Percentiles rank a stretch among this genome's conserved stretches.
These are phyloP conservation scores for Drepana arcuata DNA, from an alignment of 1,140 invertebrate species.

Conservation along the genomic window DNA sequence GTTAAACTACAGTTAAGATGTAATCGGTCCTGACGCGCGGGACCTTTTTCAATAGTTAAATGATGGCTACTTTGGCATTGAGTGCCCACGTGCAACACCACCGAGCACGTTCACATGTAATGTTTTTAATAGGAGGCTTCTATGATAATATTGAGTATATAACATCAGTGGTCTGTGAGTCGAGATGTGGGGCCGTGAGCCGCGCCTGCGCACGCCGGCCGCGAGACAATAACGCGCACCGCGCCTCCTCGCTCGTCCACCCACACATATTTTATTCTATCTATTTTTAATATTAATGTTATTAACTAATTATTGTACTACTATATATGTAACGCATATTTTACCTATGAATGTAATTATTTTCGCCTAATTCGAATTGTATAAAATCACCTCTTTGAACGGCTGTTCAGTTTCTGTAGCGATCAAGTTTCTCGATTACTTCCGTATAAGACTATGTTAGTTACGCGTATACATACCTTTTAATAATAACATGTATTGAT, in stretches of 20 bases:
- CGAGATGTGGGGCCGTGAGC: slow-evolving; percentile 19
- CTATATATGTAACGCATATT: slow-evolving; percentile 66
- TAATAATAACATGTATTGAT: slow-evolving; percentile 69
- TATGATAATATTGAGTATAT: slow-evolving; percentile 25
- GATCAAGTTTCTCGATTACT: slow-evolving; percentile 60
- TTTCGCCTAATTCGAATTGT: slow-evolving; percentile 70
- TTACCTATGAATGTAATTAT: slow-evolving; percentile 70
- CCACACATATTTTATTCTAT: slow-evolving; percentile 70
- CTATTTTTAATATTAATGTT: slow-evolving; percentile 72
- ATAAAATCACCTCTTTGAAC: slow-evolving; percentile 67
- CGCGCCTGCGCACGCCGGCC: slow-evolving; percentile 18
- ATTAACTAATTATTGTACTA: slow-evolving; percentile 70
- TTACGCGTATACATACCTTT: slow-evolving; percentile 67
- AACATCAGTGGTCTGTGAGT: too few species aligned
- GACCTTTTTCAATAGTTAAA: slow-evolving; percentile 36
- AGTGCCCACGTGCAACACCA: too few species aligned
- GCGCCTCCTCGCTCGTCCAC: slow-evolving; percentile 65
- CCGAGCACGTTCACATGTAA: slow-evolving; percentile 33
- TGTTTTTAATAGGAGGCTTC: slow-evolving; percentile 42
- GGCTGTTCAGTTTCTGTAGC: slow-evolving; percentile 62
- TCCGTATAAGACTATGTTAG: slow-evolving; percentile 69
- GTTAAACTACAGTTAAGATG: slow-evolving; percentile 60
- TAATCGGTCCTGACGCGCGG: slow-evolving; percentile 40
- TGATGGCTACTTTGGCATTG: too few species aligned
- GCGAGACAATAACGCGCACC: slow-evolving; percentile 61